These are phyloP conservation scores for Oryzaephilus surinamensis DNA, from an alignment of 1,140 invertebrate genomes.

Conservation along the genomic window DNA sequence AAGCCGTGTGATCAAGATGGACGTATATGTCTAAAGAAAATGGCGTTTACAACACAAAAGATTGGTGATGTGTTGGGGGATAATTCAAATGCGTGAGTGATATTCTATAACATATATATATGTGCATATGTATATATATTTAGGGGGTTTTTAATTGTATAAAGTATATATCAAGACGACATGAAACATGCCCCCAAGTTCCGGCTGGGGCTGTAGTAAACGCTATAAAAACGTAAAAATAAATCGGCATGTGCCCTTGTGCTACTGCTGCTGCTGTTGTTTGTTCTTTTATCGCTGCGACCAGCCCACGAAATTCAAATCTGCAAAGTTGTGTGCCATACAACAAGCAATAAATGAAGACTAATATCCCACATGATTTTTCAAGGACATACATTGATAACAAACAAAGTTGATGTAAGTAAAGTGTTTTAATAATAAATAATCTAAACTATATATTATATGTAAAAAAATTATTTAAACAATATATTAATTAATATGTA, in stretches of 20 bases:
- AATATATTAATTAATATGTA: no score
- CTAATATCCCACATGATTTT: constrained; percentile 32
- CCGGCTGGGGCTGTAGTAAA: constrained; percentile 13
- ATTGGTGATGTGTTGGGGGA: constrained; percentile 16
- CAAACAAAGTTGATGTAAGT: constrained; percentile 35
- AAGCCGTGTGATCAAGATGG: constrained; percentile 21
- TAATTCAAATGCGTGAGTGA: constrained; percentile 15
- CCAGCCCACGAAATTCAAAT: constrained; percentile 8
- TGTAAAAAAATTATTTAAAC: no score
- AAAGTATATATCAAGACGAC: constrained; percentile 1
- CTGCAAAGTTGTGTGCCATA: constrained; percentile 17
- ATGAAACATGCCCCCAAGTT: constrained; percentile 17
- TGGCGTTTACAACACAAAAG: constrained; percentile 23
- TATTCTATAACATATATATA: no score
- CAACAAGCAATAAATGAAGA: constrained; percentile 35
- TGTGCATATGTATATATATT: no score
- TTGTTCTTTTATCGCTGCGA: constrained; percentile 1
- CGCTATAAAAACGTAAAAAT: constrained; percentile 24
- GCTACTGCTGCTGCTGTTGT: background rate
- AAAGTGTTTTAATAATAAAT: constrained; percentile 17
- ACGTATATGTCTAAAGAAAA: constrained; percentile 23
- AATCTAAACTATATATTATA: no score
- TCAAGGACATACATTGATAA: constrained; percentile 32
- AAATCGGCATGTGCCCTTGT: constrained; percentile 16
- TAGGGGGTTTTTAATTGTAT: no score